Evolutionary conservation across 2,797 vertebrate genomes (phyloP).

Genomic region (Lophotriccus pileatus): DNA sequence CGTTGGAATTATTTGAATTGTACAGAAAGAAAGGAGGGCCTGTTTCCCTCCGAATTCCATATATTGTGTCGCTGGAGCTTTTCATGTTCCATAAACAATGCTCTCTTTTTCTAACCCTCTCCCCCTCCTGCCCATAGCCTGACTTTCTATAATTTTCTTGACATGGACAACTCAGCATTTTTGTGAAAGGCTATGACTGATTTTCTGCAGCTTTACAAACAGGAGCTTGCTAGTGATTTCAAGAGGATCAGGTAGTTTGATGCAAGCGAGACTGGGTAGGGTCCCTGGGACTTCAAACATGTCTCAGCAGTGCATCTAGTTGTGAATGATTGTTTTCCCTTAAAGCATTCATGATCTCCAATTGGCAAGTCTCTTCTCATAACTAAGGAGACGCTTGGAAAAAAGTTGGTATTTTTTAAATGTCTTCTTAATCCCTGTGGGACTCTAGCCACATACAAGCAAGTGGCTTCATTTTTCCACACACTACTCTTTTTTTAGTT

Average conservation of each 20-base stretch:
- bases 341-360: not conserved
- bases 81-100: conserved; percentile 77
- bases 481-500: not conserved
- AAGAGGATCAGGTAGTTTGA: conserved; percentile 32
- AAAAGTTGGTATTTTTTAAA: conserved; percentile 22
- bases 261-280: not conserved
- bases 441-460: not conserved
- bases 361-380: not conserved
- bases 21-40: conserved; percentile 76
- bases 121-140: conserved; percentile 47
- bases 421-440: conserved; percentile 12
- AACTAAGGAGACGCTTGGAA: conserved; percentile 13
- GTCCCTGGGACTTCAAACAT: not conserved
- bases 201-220: conserved; percentile 63
- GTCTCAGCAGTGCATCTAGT: not conserved
- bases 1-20: conserved; percentile 63
- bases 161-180: conserved; percentile 65
- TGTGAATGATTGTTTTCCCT: conserved; percentile 14
- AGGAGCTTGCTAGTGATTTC: conserved; percentile 26
- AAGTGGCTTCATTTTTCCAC: conserved; percentile 36
- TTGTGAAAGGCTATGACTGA: conserved; percentile 55
- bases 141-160: conserved; percentile 65
- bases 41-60: conserved; percentile 71
- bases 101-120: conserved; percentile 72
- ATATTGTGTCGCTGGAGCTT: conserved; percentile 74